These are phyloP conservation scores for Jacana jacana DNA, from an alignment of 2,113 vertebrate species.

Conservation along the genomic window DNA sequence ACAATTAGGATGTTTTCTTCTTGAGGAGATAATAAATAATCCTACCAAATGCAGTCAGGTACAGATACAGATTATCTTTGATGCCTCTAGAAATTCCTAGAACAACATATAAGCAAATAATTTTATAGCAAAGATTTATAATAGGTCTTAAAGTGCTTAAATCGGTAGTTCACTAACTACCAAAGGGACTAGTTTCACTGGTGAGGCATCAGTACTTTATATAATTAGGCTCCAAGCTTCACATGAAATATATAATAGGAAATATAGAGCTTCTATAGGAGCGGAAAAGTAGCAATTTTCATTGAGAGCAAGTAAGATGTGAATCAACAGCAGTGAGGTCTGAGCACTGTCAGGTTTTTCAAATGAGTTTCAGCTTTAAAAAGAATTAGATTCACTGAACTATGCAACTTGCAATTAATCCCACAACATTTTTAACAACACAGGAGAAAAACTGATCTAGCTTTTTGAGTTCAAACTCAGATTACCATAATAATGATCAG, in stretches of 20 bases:
- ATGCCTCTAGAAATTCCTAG: background rate
- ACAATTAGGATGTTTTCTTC: background rate
- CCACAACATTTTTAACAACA: background rate
- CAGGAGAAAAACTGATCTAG: background rate
- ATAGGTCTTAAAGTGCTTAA: background rate
- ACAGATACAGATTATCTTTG: background rate
- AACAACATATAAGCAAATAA: background rate
- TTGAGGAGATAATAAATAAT: background rate
- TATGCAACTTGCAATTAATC: background rate
- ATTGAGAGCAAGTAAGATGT: background rate
- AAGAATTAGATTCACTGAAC: background rate
- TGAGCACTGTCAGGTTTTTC: background rate
- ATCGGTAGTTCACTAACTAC: background rate
- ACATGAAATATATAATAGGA: background rate
- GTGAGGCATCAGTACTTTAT: background rate
- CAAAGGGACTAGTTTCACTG: background rate
- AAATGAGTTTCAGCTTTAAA: background rate
- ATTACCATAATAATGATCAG: background rate
- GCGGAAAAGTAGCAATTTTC: background rate
- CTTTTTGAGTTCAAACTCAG: background rate
- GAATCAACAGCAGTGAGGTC: background rate
- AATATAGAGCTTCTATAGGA: background rate
- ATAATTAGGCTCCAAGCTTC: background rate
- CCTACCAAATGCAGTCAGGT: background rate
- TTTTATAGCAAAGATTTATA: background rate